phyloP scores from a whole-genome alignment of 2,888 invertebrate genomes.

The Caenorhabditis zanzibari region DNA sequence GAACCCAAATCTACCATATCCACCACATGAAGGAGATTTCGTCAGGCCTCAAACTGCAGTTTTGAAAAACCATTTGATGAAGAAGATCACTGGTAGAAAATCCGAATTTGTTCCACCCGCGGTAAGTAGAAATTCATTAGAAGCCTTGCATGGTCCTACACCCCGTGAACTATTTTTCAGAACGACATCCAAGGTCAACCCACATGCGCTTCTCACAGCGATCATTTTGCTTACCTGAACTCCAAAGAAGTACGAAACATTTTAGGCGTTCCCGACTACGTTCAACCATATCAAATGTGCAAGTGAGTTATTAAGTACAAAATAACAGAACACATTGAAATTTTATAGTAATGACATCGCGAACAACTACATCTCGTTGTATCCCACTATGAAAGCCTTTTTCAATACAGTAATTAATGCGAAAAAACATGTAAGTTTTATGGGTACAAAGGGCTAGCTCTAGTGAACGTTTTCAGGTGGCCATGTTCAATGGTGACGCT shows the following conservation, averaged over 20 bases:
- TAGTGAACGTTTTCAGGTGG: conserved; percentile 69
- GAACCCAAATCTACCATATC: conserved; percentile 63
- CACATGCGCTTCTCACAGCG: conserved; percentile 76
- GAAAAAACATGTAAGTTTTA: conserved; percentile 52
- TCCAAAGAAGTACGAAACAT: conserved; percentile 71
- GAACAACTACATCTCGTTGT: conserved; percentile 72
- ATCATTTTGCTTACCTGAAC: conserved; percentile 75
- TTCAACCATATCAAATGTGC: conserved; percentile 75
- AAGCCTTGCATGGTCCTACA: too few relatives aligned
- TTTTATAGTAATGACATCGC: conserved; percentile 60
- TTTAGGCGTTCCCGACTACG: conserved; percentile 71
- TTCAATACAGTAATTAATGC: conserved; percentile 47
- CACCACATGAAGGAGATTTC: conserved; percentile 54
- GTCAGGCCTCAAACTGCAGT: neutral
- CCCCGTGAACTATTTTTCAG: too few relatives aligned
- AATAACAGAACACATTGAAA: neutral
- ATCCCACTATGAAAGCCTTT: conserved; percentile 68
- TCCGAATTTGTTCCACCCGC: conserved; percentile 3
- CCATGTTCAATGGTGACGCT: conserved; percentile 85
- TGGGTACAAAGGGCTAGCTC: too few relatives aligned
- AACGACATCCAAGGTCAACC: conserved; percentile 65
- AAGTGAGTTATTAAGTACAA: conserved; percentile 61
- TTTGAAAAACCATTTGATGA: conserved; percentile 23
- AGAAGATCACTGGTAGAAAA: conserved; percentile 22
- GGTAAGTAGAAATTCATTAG: too few relatives aligned